Conservation (phyloP, 2,113 vertebrate genomes). For the Varanus komodoensis region DNA sequence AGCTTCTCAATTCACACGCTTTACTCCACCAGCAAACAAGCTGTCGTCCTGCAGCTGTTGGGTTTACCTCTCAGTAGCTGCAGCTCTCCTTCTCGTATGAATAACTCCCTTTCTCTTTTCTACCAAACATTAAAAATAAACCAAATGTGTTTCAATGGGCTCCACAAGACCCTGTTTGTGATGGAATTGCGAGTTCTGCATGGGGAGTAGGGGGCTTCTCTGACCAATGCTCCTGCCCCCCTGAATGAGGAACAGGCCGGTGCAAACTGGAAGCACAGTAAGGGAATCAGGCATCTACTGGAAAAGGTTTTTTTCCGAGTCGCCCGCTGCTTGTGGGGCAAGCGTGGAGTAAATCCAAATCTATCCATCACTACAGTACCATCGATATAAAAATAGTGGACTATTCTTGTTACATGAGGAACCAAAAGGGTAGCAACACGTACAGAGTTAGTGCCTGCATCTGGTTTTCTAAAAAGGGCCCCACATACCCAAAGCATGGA, state of each 20-base stretch:
- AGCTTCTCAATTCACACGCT: too few species aligned
- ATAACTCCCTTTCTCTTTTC: not conserved
- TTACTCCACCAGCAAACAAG: not conserved
- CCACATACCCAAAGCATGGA: not conserved
- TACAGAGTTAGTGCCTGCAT: not conserved
- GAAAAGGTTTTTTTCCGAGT: not conserved
- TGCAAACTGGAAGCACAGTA: not conserved
- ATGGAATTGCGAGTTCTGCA: not conserved
- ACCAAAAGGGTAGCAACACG: not conserved
- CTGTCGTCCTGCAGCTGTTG: not conserved
- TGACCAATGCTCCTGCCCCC: too few species aligned
- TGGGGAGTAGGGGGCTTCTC: too few species aligned
- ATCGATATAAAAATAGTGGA: not conserved
- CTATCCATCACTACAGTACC: not conserved
- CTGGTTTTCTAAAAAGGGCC: not conserved
- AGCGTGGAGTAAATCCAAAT: not conserved
- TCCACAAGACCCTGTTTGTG: too few species aligned
- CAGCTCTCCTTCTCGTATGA: not conserved
- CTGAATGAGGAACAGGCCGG: not conserved
- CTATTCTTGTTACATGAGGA: not conserved
- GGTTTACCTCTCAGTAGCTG: not conserved
- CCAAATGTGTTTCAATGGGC: not conserved
- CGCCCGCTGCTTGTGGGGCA: not conserved
- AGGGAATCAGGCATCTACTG: not conserved
- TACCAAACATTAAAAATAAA: conserved; percentile 20